Base-by-base conservation (phyloP, 2,113 vertebrate genomes). In the Stegastes partitus region DNA sequence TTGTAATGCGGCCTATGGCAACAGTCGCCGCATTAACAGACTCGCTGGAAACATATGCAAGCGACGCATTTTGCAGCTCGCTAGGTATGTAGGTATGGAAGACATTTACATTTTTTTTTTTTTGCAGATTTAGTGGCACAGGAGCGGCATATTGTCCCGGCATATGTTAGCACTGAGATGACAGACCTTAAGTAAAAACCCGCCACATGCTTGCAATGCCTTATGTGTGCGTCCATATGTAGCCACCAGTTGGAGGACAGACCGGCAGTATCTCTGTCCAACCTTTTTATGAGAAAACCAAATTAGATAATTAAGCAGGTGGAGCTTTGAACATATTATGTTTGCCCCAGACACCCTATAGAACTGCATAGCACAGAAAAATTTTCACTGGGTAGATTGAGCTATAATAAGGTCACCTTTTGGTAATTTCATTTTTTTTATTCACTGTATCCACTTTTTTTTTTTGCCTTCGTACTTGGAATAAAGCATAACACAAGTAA, bases 121-220 rank as follows among this genome's bases (percentile, higher is more conserved):
- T 55, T 8, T 18, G 2, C 7, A 56, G 42, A 64, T 44, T 64
- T 59, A 37, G 39, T 5, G 2, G 28, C 47, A 19, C 47, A 25
- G 54, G 8, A 3, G 63, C 16, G 22, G 57, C 84, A 87, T 87
- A 82, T 81, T 90, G 82, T 72, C 22, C 39, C 65, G 64, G 58
- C 87, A 88, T 87, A 85, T 87, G 90, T 69, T 79, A 26, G 34
- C 12, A 6, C 28, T 47, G 23, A 68, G 57, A 79, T 44, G 79
- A 84, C 75, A 59, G 72, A 45, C 25, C 45, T 63, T 42, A 55
- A 67, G 74, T 56, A 51, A 71, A 65, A 56, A 26, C 53, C 11
- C 15, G 21, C 77, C 83, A 74, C 81, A 79, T 81, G 76, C 37
- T 63, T 47, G 55, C 22, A 23, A 5, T 28, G 26, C 39, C 64